Evolutionary conservation across 2,797 vertebrate species (phyloP), one percentile per base, ranked within the genome.

Genomic region (Ctenosaura bakeri): DNA sequence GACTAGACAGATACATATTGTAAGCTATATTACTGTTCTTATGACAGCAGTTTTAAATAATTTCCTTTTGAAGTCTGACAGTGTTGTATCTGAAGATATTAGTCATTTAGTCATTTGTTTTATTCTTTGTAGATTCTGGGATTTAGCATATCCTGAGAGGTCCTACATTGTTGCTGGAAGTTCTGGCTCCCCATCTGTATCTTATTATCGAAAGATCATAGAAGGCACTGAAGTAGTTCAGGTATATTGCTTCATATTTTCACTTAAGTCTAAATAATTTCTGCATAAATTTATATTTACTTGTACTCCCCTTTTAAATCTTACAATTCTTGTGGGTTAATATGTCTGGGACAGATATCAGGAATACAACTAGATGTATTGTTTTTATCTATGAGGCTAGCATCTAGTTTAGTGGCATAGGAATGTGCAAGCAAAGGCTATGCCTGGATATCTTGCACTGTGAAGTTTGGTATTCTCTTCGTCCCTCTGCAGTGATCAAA

Each of bases 161-260:
- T 99, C 99, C 0, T 99, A 99, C n/a, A 95, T 99, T 88, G 98
- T 99, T 56, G 98, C 98, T 0, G 99, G 99, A 90, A 98, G 98
- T 91, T 97, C 98, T 77, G 98, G 97, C 22, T 98, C 98, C 94
- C 98, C 98, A 0, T 98, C 98, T 0, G 98, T 99, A 59, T 98
- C 99, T 56, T 99, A 99, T 97, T 99, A 98, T 94, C 98, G 98
- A 91, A 99, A 99, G 96, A 99, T 99, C 94, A 99, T 99, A 16
- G 99, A 99, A 92, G 99, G 99, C 77, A 99, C 99, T 0, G 99
- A 99, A 89, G 99, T 99, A 3, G 98, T 99, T 12, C 99, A 99
- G 98, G 98, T 99, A 97, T 18, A 52, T 71, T 56, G 5, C 59
- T 87, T 82, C 6, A 22, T 35, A 20, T 88, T 92, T 93, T 92